These are phyloP conservation scores for Microplitis mediator DNA, from an alignment of 1,140 invertebrate genomes.

Conservation along the genomic window DNA sequence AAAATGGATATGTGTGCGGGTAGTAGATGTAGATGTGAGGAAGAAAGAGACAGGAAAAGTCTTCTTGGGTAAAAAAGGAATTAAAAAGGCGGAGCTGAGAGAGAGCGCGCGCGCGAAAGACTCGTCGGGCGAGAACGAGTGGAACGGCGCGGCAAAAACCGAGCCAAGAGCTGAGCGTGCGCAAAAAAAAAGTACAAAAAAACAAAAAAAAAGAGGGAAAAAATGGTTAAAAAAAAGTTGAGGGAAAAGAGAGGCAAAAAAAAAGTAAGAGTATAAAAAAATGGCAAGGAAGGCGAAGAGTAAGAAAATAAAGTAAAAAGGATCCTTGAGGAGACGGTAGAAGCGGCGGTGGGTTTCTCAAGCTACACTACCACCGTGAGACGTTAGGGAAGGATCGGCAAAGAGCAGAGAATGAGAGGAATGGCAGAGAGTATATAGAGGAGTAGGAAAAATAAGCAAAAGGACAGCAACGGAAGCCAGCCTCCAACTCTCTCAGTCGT, in stretches of 20 bases:
- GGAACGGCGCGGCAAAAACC: constrained; percentile 18
- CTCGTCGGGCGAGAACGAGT: constrained; percentile 9
- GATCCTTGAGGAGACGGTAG: constrained; percentile 8
- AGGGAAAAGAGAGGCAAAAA: background rate
- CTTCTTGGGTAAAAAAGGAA: constrained; percentile 9
- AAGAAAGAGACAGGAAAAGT: background rate
- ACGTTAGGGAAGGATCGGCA: background rate
- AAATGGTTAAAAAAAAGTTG: background rate
- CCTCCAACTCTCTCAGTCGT: background rate
- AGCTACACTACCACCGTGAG: too few species aligned
- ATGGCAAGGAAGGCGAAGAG: background rate
- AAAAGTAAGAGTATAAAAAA: background rate
- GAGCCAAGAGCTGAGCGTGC: constrained; percentile 14
- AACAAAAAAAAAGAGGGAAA: background rate
- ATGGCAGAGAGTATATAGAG: background rate
- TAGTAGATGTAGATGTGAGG: background rate
- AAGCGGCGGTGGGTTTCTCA: constrained; percentile 6
- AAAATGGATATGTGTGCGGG: background rate
- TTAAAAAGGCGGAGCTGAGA: constrained; percentile 15
- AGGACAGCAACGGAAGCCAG: background rate
- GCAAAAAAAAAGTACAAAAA: constrained; percentile 10
- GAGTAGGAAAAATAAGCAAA: background rate
- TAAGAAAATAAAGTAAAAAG: background rate
- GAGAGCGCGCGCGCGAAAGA: background rate
- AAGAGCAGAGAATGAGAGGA: background rate